Evolutionary conservation across 2,113 vertebrate species (phyloP).

Genomic region (Lepisosteus osseus): DNA sequence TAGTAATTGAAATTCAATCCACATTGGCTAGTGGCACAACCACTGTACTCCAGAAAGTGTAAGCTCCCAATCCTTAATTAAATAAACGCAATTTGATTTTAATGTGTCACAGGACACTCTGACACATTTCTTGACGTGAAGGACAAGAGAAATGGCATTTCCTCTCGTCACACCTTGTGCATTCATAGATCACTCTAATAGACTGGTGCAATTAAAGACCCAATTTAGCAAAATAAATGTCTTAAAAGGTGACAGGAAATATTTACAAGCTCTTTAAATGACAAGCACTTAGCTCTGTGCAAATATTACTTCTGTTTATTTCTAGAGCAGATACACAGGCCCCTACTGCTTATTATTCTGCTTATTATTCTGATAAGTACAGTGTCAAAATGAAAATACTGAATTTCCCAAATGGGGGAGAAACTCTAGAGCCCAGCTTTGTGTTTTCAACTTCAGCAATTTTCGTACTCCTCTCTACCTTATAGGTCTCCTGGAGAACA

Average conservation of each 20-base stretch:
- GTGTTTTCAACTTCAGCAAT: no score
- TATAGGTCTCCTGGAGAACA: no score
- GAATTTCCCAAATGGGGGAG: no score
- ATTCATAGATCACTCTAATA: not conserved
- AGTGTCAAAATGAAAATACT: no score
- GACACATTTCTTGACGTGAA: conserved; percentile 17
- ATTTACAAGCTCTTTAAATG: not conserved
- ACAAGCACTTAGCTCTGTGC: not conserved
- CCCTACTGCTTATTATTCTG: no score
- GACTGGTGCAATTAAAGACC: not conserved
- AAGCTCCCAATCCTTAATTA: conserved; percentile 57
- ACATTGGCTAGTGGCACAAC: conserved; percentile 16
- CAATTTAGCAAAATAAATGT: not conserved
- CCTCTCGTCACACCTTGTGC: not conserved
- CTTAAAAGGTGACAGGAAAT: not conserved
- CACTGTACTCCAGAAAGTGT: conserved; percentile 55
- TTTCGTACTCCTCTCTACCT: no score
- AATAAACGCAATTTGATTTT: conserved; percentile 50
- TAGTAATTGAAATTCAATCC: not conserved
- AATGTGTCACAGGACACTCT: conserved; percentile 44
- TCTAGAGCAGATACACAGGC: not conserved
- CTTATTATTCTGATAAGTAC: no score
- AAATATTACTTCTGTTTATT: not conserved
- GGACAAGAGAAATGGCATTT: conserved; percentile 7
- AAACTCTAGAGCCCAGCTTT: no score